These are phyloP conservation scores for Elephas maximus DNA, from an alignment of 2,113 vertebrate genomes.

Conservation along the genomic window DNA sequence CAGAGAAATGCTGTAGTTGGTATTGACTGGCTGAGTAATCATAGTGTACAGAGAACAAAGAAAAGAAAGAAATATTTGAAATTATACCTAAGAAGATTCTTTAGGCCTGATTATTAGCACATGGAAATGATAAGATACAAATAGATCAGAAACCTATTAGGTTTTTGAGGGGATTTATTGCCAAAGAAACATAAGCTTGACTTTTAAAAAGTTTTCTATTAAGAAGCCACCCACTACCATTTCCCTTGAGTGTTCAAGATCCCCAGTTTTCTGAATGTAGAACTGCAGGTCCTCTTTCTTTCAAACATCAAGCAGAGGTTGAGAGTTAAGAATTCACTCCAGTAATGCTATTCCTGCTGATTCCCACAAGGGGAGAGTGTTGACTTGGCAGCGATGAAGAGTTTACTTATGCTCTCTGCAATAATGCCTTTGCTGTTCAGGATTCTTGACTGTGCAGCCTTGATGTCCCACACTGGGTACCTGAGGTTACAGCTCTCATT, in stretches of 20 bases:
- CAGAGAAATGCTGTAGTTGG: not conserved
- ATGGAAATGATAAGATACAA: not conserved
- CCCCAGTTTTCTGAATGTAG: not conserved
- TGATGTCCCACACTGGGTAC: not conserved
- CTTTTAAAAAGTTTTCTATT: not conserved
- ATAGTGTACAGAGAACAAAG: not conserved
- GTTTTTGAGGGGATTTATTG: not conserved
- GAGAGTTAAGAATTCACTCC: not conserved
- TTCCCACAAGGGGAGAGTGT: constrained; percentile 11
- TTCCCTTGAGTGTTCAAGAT: not conserved
- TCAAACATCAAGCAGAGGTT: not conserved
- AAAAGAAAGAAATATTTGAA: not conserved
- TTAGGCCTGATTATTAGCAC: not conserved
- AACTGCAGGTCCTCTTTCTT: not conserved
- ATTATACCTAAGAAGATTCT: not conserved
- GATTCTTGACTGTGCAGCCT: not conserved
- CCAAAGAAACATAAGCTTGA: not conserved
- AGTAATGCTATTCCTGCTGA: not conserved
- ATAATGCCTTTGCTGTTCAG: not conserved
- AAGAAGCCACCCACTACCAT: not conserved
- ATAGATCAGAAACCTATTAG: not conserved
- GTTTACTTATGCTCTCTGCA: not conserved
- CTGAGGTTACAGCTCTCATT: not conserved
- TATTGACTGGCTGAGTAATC: not conserved
- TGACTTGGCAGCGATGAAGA: not conserved